These are phyloP conservation scores for Myrmecobius fasciatus DNA, from an alignment of 2,113 vertebrate species.

Conservation along the genomic window DNA sequence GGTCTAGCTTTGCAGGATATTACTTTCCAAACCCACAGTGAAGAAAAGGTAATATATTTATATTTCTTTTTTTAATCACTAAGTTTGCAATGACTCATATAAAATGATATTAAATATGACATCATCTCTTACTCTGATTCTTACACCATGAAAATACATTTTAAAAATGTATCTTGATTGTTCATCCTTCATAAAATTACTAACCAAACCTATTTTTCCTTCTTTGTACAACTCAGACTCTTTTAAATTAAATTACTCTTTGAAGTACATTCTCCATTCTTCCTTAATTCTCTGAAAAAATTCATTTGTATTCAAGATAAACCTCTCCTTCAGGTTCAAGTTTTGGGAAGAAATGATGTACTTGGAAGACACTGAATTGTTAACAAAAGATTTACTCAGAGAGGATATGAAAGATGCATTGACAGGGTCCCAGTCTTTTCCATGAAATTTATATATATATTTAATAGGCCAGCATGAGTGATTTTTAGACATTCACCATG, in stretches of 20 bases:
- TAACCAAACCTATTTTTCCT: background rate
- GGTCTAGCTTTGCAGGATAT: slow-evolving; percentile 76
- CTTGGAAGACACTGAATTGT: background rate
- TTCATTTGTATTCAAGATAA: background rate
- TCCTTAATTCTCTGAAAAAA: background rate
- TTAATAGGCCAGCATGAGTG: background rate
- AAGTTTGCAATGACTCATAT: background rate
- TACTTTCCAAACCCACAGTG: slow-evolving; percentile 74
- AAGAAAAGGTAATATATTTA: slow-evolving; percentile 79
- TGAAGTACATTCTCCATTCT: background rate
- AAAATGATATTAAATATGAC: background rate
- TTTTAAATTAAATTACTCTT: background rate
- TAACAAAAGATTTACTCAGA: background rate
- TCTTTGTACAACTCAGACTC: background rate
- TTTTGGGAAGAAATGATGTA: background rate
- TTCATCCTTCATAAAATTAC: background rate
- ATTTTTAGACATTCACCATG: background rate
- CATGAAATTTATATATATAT: background rate
- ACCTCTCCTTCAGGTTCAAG: background rate
- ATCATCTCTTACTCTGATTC: slow-evolving; percentile 13
- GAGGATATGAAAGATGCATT: background rate
- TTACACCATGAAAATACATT: background rate
- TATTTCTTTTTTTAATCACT: slow-evolving; percentile 14
- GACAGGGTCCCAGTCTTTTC: background rate
- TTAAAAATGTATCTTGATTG: background rate